Conservation (phyloP, 1,140 invertebrate genomes). For the Ladona fulva region DNA sequence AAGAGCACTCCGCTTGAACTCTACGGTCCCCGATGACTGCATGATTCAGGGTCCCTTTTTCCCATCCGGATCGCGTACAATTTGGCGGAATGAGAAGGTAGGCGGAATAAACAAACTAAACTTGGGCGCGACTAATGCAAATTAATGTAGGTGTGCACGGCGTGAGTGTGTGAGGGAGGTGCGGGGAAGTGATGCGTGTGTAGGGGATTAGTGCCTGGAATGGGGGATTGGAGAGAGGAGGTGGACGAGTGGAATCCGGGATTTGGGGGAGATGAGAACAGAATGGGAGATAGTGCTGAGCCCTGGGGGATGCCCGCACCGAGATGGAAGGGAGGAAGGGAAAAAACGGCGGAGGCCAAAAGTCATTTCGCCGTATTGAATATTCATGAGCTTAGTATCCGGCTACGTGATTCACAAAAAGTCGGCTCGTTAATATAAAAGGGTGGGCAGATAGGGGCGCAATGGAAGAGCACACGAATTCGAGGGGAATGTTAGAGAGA, state of each 20-base stretch:
- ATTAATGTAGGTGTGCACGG: background rate
- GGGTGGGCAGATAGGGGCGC: background rate
- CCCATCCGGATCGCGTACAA: background rate
- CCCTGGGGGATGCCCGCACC: background rate
- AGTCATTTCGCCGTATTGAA: slow-evolving; percentile 9
- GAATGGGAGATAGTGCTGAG: background rate
- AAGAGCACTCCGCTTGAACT: too few species aligned
- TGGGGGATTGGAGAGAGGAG: background rate
- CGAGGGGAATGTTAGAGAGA: background rate
- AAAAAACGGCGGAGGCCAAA: background rate
- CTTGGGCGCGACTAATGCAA: background rate
- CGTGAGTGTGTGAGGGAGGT: background rate
- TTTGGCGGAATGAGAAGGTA: background rate
- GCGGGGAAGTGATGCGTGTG: background rate
- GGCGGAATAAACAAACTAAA: background rate
- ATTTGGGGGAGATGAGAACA: background rate
- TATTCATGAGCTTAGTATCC: background rate
- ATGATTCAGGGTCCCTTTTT: background rate
- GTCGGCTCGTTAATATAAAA: slow-evolving; percentile 2
- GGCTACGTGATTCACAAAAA: background rate
- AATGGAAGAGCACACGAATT: background rate
- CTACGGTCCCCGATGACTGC: background rate
- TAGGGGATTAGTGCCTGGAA: background rate
- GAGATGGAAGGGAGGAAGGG: background rate
- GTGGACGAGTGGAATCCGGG: background rate